Evolutionary conservation across 2,113 vertebrate genomes (phyloP).

Genomic region (Serinus canaria): DNA sequence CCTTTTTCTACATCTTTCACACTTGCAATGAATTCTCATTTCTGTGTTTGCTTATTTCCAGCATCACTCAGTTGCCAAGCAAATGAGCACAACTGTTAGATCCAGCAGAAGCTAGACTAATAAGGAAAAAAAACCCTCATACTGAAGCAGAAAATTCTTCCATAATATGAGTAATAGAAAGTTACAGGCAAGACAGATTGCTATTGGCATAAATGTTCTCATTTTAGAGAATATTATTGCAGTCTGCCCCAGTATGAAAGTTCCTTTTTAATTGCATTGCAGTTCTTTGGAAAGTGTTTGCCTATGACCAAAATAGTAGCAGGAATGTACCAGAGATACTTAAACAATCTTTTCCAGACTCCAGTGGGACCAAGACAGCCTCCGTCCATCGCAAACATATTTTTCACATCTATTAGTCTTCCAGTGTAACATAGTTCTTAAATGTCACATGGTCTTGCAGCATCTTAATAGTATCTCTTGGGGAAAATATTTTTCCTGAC

Average conservation of each 20-base stretch:
- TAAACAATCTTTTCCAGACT: conserved; percentile 52
- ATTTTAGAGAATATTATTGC: conserved; percentile 29
- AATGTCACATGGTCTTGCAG: conserved; percentile 54
- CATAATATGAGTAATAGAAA: conserved; percentile 13
- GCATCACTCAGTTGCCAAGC: neutral
- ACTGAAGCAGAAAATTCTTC: neutral
- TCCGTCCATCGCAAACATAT: conserved; percentile 54
- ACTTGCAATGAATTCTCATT: neutral
- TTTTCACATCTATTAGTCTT: conserved; percentile 60
- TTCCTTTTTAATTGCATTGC: conserved; percentile 66
- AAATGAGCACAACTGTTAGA: conserved; percentile 29
- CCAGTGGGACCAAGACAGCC: conserved; percentile 52
- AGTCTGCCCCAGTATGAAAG: conserved; percentile 26
- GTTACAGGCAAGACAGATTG: conserved; percentile 8
- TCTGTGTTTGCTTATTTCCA: conserved; percentile 9
- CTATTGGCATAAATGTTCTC: conserved; percentile 53
- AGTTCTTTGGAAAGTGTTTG: conserved; percentile 52
- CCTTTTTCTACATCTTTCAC: neutral
- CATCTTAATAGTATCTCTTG: conserved; percentile 70
- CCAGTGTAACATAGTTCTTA: conserved; percentile 44
- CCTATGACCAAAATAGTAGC: conserved; percentile 66
- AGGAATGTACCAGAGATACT: conserved; percentile 57
- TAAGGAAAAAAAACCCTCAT: neutral
- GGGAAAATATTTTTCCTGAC: conserved; percentile 61
- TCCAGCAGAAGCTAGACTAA: conserved; percentile 42